Conservation (phyloP, 2,113 vertebrate species). For the Chaetops frenatus region DNA sequence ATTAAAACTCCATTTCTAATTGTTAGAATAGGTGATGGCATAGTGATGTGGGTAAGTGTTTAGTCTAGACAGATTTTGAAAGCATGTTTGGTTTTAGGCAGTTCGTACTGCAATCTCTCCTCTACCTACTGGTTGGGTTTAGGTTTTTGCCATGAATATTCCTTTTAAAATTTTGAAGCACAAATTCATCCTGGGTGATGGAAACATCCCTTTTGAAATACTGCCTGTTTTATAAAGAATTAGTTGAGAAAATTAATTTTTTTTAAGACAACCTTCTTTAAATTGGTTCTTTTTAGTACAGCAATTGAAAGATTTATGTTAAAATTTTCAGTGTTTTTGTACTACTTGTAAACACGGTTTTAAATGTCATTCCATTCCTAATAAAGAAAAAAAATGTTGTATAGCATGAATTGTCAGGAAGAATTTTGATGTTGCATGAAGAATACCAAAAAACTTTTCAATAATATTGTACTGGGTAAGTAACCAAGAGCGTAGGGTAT, state of each 20-base stretch:
- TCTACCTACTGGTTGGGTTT: background rate
- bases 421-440: conserved; percentile 41
- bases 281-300: conserved; percentile 7
- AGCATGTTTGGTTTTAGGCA: background rate
- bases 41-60: background rate
- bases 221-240: conserved; percentile 45
- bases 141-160: background rate
- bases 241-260: background rate
- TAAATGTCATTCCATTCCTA: background rate
- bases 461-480: background rate
- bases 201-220: conserved; percentile 11
- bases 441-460: conserved; percentile 8
- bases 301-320: background rate
- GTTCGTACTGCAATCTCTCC: background rate
- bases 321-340: conserved; percentile 10
- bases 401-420: background rate
- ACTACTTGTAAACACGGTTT: background rate
- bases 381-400: background rate
- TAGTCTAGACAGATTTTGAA: background rate
- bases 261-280: background rate
- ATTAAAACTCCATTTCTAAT: background rate
- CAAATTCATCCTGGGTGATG: conserved; percentile 13
- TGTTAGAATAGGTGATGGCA: background rate
- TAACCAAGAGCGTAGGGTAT: background rate
- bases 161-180: conserved; percentile 29